Conservation (phyloP, 2,113 vertebrate species). For the Erythrocercus mccallii region DNA sequence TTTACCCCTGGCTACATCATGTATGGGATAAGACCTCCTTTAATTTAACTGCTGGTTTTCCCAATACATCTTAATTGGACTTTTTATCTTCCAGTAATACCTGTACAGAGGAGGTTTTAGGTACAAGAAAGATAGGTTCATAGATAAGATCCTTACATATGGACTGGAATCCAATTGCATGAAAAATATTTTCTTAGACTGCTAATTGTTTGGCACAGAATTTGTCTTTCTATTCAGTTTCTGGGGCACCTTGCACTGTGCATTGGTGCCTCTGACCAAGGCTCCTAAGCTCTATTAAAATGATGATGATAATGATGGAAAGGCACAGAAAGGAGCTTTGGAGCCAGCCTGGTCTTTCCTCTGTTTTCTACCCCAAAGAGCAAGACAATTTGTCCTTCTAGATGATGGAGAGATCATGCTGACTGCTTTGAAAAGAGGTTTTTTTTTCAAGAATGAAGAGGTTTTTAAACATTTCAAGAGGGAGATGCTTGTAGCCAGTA, state of each 20-base stretch:
- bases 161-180: not conserved
- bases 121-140: not conserved
- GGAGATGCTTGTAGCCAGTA: not conserved
- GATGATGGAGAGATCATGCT: not conserved
- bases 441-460: not conserved
- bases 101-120: not conserved
- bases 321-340: not conserved
- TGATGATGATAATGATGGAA: not conserved
- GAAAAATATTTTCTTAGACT: not conserved
- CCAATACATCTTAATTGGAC: not conserved
- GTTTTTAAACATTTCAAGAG: not conserved
- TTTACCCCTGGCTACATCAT: not conserved
- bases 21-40: not conserved
- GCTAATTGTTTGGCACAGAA: not conserved
- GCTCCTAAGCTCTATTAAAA: not conserved
- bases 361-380: not conserved
- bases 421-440: not conserved
- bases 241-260: not conserved
- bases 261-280: not conserved
- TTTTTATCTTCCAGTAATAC: not conserved
- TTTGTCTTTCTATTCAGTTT: not conserved
- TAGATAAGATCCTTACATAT: not conserved
- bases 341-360: not conserved
- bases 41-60: not conserved
- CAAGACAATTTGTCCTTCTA: not conserved